Evolutionary conservation across 2,113 vertebrate species (phyloP).

Genomic region (Oriolus oriolus): DNA sequence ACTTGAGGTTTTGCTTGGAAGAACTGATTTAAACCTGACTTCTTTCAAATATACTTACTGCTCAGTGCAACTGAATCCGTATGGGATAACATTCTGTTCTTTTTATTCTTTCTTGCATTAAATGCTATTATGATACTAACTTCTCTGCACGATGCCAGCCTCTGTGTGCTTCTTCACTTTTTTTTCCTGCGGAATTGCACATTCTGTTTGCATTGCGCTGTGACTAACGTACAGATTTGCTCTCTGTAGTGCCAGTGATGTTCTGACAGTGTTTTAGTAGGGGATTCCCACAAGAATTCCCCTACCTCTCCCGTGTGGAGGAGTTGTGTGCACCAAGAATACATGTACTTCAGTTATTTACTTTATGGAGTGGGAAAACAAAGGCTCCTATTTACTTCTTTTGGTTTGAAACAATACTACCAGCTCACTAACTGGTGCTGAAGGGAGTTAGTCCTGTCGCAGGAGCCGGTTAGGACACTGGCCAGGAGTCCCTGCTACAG

Average conservation of each 20-base stretch:
- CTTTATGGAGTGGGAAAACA: neutral
- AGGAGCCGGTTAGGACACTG: neutral
- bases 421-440: neutral
- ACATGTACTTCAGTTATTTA: neutral
- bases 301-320: neutral
- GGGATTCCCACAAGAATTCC: constrained; percentile 13
- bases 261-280: neutral
- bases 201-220: neutral
- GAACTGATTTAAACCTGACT: neutral
- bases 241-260: neutral
- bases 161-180: neutral
- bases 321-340: neutral
- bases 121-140: neutral
- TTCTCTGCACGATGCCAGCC: neutral
- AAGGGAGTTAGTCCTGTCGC: neutral
- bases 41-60: neutral
- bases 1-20: neutral
- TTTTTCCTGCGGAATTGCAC: neutral
- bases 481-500: neutral
- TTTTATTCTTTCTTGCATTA: neutral
- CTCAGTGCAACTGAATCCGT: neutral
- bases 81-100: neutral
- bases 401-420: neutral
- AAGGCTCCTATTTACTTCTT: neutral
- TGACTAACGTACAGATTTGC: neutral